These are phyloP conservation scores for Eulemur coronatus DNA, from an alignment of 2,797 vertebrate genomes.

Conservation along the genomic window DNA sequence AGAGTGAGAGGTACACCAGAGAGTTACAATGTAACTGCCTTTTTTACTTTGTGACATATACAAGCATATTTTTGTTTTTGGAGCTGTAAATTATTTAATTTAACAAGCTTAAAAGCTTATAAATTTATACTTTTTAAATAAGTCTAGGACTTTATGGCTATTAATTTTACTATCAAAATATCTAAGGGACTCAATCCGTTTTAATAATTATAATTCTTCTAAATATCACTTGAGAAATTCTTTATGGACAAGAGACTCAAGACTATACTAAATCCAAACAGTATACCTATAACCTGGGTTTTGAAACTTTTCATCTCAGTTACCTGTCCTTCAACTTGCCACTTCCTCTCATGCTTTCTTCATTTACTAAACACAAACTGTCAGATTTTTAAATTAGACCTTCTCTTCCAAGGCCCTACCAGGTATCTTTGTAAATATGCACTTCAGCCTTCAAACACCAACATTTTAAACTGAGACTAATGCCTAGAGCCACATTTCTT, in stretches of 20 bases:
- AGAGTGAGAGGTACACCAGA: slow-evolving; percentile 30
- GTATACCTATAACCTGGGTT: neutral
- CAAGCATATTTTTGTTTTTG: slow-evolving; percentile 47
- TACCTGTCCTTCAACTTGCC: slow-evolving; percentile 23
- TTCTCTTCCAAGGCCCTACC: slow-evolving; percentile 33
- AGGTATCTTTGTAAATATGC: slow-evolving; percentile 37
- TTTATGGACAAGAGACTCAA: slow-evolving; percentile 30
- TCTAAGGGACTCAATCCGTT: slow-evolving; percentile 41
- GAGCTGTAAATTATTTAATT: slow-evolving; percentile 46
- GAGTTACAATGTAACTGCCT: slow-evolving; percentile 4
- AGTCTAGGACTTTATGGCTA: slow-evolving; percentile 42
- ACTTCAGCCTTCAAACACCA: slow-evolving; percentile 47
- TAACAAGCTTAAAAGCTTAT: slow-evolving; percentile 29
- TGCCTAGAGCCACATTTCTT: slow-evolving; percentile 38
- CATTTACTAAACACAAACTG: slow-evolving; percentile 46
- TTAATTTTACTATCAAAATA: slow-evolving; percentile 65
- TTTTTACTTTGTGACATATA: slow-evolving; percentile 43
- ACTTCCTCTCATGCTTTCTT: slow-evolving; percentile 44
- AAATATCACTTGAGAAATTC: slow-evolving; percentile 47
- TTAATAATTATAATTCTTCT: slow-evolving; percentile 43
- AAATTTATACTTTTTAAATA: slow-evolving; percentile 36
- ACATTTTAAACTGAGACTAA: slow-evolving; percentile 57
- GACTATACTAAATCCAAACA: slow-evolving; percentile 21
- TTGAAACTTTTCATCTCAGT: slow-evolving; percentile 49
- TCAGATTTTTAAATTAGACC: neutral